phyloP scores from a whole-genome alignment of 2,113 vertebrate species.

The Corythoichthys haematopterus region DNA sequence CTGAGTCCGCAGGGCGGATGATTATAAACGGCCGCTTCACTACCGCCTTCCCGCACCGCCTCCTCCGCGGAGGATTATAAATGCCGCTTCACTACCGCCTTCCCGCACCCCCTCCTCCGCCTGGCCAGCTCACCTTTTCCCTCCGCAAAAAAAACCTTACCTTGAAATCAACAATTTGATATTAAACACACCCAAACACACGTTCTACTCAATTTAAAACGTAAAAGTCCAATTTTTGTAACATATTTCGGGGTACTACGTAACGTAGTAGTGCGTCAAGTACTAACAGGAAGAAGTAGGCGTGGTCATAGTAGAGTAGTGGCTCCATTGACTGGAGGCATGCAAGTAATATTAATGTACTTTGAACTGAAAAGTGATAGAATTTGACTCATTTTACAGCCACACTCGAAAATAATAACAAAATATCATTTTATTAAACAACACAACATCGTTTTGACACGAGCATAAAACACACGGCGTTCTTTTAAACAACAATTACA shows the following conservation, averaged over 20 bases:
- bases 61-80: constrained; percentile 36
- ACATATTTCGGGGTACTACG: not conserved
- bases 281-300: constrained; percentile 32
- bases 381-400: not conserved
- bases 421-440: not conserved
- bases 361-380: not conserved
- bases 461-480: not conserved
- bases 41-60: not conserved
- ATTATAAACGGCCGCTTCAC: constrained; percentile 40
- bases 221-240: not conserved
- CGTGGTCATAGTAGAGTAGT: constrained; percentile 49
- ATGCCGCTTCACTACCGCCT: constrained; percentile 18
- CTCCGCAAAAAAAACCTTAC: not conserved
- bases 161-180: not conserved
- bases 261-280: not conserved
- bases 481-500: not conserved
- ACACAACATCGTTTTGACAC: not conserved
- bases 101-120: constrained; percentile 13
- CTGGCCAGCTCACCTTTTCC: constrained; percentile 23
- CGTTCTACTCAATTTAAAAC: not conserved
- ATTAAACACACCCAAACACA: not conserved
- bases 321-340: constrained; percentile 45
- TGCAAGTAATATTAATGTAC: constrained; percentile 34
- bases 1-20: constrained; percentile 20
- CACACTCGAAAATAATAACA: not conserved